Conservation (phyloP, 2,888 invertebrate genomes). For the Dynastes maya region DNA sequence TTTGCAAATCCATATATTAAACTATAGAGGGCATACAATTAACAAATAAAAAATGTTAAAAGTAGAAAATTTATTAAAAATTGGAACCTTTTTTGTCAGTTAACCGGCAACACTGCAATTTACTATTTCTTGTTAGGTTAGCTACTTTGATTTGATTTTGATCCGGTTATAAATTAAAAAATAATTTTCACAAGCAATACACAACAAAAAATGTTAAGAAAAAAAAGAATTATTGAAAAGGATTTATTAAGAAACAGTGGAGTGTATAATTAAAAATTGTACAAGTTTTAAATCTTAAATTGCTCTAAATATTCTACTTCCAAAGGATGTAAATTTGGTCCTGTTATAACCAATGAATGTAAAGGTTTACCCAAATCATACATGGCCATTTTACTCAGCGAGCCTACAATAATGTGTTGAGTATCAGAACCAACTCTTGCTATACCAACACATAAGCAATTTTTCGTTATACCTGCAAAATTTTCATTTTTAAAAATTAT, state of each 20-base stretch:
- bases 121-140: too few relatives aligned
- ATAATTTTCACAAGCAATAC: not conserved
- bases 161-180: not conserved
- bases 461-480: constrained; percentile 69
- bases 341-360: constrained; percentile 94
- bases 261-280: too few relatives aligned
- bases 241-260: too few relatives aligned
- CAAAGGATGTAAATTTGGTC: constrained; percentile 88
- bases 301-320: constrained; percentile 90
- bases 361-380: constrained; percentile 90
- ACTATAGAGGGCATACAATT: too few relatives aligned
- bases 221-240: too few relatives aligned
- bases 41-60: too few relatives aligned
- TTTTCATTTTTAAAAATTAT: constrained; percentile 36
- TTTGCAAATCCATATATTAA: too few relatives aligned
- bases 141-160: too few relatives aligned
- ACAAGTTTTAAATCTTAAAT: constrained; percentile 69
- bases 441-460: constrained; percentile 86
- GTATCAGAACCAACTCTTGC: constrained; percentile 92
- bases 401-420: constrained; percentile 84
- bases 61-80: too few relatives aligned
- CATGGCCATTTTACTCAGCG: constrained; percentile 81
- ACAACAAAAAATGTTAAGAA: too few relatives aligned
- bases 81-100: too few relatives aligned
- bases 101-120: too few relatives aligned